Evolutionary conservation across 1,140 invertebrate genomes (phyloP).

Genomic region (Idris sp.): DNA sequence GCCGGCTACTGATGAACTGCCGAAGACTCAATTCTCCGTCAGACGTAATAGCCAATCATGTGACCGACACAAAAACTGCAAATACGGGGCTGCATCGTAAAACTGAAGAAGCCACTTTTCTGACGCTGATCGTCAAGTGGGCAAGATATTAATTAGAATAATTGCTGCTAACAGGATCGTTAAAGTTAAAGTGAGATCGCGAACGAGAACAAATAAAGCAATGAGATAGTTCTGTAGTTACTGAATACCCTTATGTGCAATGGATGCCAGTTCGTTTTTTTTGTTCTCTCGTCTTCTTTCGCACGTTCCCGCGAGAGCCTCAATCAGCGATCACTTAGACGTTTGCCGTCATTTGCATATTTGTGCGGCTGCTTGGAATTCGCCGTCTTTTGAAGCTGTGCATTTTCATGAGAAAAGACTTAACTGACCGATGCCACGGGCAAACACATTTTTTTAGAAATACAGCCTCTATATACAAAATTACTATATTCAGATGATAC

Average conservation of each 20-base stretch:
- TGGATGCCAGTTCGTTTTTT: not conserved
- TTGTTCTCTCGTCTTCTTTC: constrained; percentile 26
- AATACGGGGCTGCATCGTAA: constrained; percentile 69
- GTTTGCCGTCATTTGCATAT: constrained; percentile 70
- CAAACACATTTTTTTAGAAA: constrained; percentile 23
- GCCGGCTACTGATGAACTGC: constrained; percentile 43
- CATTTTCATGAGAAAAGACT: constrained; percentile 53
- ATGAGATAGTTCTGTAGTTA: constrained; percentile 29
- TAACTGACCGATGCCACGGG: constrained; percentile 17
- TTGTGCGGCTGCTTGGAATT: constrained; percentile 61
- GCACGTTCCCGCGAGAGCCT: constrained; percentile 55
- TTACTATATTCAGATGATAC: too few species aligned
- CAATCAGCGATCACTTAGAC: constrained; percentile 65
- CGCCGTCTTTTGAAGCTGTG: constrained; percentile 45
- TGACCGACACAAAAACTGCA: constrained; percentile 71
- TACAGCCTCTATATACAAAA: constrained; percentile 12
- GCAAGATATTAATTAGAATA: constrained; percentile 79
- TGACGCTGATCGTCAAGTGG: constrained; percentile 48
- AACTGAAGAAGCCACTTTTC: constrained; percentile 41
- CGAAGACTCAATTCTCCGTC: constrained; percentile 74
- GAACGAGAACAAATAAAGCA: constrained; percentile 73
- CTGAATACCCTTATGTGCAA: constrained; percentile 17
- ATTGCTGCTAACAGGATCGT: constrained; percentile 78
- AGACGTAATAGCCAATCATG: constrained; percentile 77
- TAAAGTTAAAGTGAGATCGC: constrained; percentile 75